These are phyloP conservation scores for Lycaon pictus DNA, from an alignment of 2,113 vertebrate species.

Conservation along the genomic window DNA sequence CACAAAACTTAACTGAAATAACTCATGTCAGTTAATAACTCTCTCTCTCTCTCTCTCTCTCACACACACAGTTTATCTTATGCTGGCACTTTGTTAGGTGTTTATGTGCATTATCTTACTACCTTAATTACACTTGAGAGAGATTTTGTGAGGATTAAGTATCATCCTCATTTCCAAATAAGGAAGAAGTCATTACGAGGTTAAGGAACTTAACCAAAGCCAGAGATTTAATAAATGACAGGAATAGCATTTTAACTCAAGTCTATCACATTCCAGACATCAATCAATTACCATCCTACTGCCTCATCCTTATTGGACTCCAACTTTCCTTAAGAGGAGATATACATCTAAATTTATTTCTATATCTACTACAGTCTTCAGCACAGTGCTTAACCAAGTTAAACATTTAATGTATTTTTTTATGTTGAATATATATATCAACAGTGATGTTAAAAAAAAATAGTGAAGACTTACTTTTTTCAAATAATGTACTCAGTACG, in stretches of 20 bases:
- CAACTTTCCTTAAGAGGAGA: not conserved
- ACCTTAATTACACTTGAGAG: not conserved
- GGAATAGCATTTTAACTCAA: not conserved
- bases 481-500: not conserved
- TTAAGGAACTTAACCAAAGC: constrained; percentile 4
- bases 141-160: not conserved
- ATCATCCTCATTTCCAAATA: constrained; percentile 28
- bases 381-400: not conserved
- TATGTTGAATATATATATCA: not conserved
- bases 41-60: too few species aligned
- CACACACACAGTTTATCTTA: not conserved
- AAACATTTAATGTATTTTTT: not conserved
- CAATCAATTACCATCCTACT: not conserved
- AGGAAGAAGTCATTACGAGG: not conserved
- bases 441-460: not conserved
- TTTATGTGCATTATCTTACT: not conserved
- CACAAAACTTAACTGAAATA: not conserved
- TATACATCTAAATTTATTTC: not conserved
- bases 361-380: not conserved
- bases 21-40: not conserved
- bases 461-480: too few species aligned
- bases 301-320: not conserved
- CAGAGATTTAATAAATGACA: not conserved
- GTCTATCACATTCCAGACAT: not conserved
- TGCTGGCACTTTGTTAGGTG: not conserved